Evolutionary conservation across 1,140 invertebrate genomes (phyloP), one percentile per base, ranked within the genome.

Genomic region (Bradysia coprophila): DNA sequence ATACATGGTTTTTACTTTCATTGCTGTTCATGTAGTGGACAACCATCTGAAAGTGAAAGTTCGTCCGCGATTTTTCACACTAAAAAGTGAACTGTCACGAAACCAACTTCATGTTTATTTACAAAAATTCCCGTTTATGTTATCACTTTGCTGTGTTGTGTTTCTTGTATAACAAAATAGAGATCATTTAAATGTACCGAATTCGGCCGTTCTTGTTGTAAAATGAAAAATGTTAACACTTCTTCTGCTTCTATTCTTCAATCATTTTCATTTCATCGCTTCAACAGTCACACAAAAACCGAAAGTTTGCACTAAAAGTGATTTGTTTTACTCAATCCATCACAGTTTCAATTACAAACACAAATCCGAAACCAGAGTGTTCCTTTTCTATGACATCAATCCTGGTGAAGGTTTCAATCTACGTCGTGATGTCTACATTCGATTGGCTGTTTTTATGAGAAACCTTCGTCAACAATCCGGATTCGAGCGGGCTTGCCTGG

Each of bases 401-500:
- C 78, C 76, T 16, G 77, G 82, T 2, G 93, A 98, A 72, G 94
- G 94, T 1, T 98, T 98, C 56, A 98, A 98, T 69, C 67, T 98
- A 44, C 66, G 92, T 39, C 67, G 93, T 45, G 94, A 98, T 71
- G 93, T 98, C 9, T 97, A 92, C 51, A 76, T 97, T 63, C 69
- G 94, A 52, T 69, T 95, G 50, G 88, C 92, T 11, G 77, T 82
- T 40, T 75, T 94, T 49, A 66, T 87, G 1, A 67, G 71, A 52
- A 68, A 72, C 45, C 64, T 87, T 45, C 66, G 66, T 54, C 55
- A 67, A 44, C 46, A 52, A 44, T 48, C 51, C 64, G 57, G 64
- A 67, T 50, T 50, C 48, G 21, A 50, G 56, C 62, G 64, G 57
- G 71, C 71, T 57, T 63, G 68, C 40, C 57, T 84, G 48, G 80